A percentile compares a stretch with the other conserved stretches of the same genome.
Evolutionary conservation across 2,797 vertebrate species (phyloP).

Genomic region (Argentina silus): DNA sequence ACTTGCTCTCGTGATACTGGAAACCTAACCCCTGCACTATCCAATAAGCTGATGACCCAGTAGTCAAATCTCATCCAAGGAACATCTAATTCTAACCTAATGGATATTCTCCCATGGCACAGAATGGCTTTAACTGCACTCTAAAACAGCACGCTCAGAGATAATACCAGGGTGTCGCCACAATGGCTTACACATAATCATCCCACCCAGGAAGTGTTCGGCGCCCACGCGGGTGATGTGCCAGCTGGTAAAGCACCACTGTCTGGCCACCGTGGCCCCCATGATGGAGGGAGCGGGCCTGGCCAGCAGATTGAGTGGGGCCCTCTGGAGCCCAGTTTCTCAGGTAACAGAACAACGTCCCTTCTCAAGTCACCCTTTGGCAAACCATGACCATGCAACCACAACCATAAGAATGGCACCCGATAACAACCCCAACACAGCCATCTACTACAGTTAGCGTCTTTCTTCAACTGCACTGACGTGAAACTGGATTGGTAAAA

Average conservation of each 20-base stretch:
- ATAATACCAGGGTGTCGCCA: conserved; percentile 94
- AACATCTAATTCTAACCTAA: neutral
- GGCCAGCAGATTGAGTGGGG: conserved; percentile 93
- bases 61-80: neutral
- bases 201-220: conserved; percentile 94
- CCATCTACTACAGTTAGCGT: no score
- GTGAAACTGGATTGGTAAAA: no score
- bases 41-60: neutral
- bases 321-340: conserved; percentile 98
- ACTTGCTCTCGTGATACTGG: no score
- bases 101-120: neutral
- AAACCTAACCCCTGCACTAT: neutral
- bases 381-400: no score
- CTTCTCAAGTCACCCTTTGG: no score
- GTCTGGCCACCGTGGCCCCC: conserved; percentile 96
- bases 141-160: no score
- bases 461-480: no score
- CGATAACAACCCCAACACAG: no score
- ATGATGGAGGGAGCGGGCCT: conserved; percentile 96
- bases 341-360: conserved; percentile 94
- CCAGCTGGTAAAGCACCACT: conserved; percentile 93
- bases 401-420: no score
- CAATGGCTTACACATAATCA: conserved; percentile 93
- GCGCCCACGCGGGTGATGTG: conserved; percentile 96
- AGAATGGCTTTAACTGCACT: no score